Conservation (phyloP, 2,888 invertebrate genomes). For the Protophormia terraenovae region DNA sequence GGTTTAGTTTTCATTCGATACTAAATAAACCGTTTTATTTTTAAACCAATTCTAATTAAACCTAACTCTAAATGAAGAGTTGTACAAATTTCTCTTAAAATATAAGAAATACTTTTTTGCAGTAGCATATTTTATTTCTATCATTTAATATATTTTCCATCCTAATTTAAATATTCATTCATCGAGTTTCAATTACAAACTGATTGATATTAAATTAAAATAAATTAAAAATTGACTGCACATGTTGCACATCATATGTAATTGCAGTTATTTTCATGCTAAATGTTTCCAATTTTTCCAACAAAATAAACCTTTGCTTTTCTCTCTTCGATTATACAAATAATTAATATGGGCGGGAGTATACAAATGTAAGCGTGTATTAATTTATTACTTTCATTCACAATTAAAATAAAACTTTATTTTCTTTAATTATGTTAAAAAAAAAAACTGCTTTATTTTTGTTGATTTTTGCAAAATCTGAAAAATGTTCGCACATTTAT, state of each 20-base stretch:
- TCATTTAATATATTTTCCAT: too few relatives aligned
- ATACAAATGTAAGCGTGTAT: neutral
- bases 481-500: slow-evolving; percentile 24
- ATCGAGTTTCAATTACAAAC: neutral
- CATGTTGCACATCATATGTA: neutral
- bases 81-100: too few relatives aligned
- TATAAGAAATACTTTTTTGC: too few relatives aligned
- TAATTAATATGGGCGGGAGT: neutral
- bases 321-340: neutral
- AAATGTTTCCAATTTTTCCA: neutral
- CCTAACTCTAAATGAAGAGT: too few relatives aligned
- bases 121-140: too few relatives aligned
- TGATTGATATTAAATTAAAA: neutral
- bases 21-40: too few relatives aligned
- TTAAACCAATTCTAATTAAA: too few relatives aligned
- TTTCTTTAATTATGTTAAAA: neutral
- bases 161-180: too few relatives aligned
- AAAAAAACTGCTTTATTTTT: neutral
- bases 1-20: neutral
- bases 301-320: neutral
- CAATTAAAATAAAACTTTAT: neutral
- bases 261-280: neutral
- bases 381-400: too few relatives aligned
- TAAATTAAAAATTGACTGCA: too few relatives aligned
- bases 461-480: neutral